A percentile compares a stretch with the other conserved stretches of the same genome.
Conservation (phyloP, 1,140 invertebrate genomes). For the Fopius arisanus region DNA sequence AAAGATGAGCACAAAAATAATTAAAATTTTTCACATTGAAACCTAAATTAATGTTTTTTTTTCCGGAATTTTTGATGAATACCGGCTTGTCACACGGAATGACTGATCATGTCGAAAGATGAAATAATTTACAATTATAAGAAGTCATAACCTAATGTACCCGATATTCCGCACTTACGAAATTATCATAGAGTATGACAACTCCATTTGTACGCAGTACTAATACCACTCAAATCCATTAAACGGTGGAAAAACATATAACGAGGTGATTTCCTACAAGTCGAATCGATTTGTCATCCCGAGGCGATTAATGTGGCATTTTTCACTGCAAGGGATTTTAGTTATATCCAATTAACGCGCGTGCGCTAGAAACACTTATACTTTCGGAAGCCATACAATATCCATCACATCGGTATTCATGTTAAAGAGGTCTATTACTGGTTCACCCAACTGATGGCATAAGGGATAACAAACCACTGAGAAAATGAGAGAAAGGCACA, state of each 20-base stretch:
- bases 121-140: no score
- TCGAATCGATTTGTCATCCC: conserved; percentile 23
- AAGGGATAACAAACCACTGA: conserved; percentile 13
- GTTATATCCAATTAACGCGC: conserved; percentile 28
- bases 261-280: not conserved
- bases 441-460: not conserved
- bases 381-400: conserved; percentile 8
- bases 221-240: not conserved
- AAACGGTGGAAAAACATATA: not conserved
- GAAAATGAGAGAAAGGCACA: conserved; percentile 11
- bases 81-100: no score
- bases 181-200: not conserved
- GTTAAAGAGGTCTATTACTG: not conserved
- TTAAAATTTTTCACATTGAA: no score
- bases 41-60: no score
- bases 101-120: no score
- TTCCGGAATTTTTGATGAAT: no score
- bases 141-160: no score
- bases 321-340: not conserved
- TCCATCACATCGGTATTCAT: not conserved
- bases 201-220: not conserved
- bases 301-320: conserved; percentile 16
- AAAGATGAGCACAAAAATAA: no score
- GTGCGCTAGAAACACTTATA: conserved; percentile 26
- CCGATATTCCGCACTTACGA: no score